Evolutionary conservation across 23 tunicate species (phyloP).

Genomic region (Botrylloides violaceus): DNA sequence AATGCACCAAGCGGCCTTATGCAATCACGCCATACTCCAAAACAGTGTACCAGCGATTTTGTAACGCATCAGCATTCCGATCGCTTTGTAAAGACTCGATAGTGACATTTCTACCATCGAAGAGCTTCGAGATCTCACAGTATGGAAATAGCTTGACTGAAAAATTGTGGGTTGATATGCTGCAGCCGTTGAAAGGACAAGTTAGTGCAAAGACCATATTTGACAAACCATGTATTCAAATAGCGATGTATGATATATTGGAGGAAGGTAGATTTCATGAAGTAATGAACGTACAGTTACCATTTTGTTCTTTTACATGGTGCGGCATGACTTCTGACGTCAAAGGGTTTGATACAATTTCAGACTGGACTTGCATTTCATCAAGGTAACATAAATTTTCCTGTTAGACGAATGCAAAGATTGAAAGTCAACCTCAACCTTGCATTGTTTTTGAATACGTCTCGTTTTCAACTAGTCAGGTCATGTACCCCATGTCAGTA

Average conservation of each 20-base stretch:
- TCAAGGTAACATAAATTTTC: too few species aligned
- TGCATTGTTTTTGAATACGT: too few species aligned
- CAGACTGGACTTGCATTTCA: conserved; percentile 26
- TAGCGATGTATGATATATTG: conserved; percentile 14
- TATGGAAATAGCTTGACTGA: neutral
- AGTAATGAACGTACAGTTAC: conserved; percentile 5
- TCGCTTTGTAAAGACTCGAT: neutral
- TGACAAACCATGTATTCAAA: conserved; percentile 12
- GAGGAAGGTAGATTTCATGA: conserved; percentile 6
- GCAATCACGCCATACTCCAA: conserved; percentile 1
- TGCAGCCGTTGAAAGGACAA: neutral
- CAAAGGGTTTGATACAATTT: neutral
- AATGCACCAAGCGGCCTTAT: conserved; percentile 2
- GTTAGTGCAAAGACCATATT: neutral
- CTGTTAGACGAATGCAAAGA: too few species aligned
- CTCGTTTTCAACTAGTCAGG: too few species aligned
- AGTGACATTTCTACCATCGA: neutral
- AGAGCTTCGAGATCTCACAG: neutral
- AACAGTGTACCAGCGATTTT: conserved; percentile 4
- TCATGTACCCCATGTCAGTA: too few species aligned
- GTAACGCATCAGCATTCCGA: conserved; percentile 6
- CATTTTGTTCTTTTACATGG: conserved; percentile 20
- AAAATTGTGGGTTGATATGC: neutral
- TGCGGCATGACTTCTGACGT: conserved; percentile 13
- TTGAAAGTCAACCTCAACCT: too few species aligned